phyloP scores from a whole-genome alignment of 2,888 invertebrate species.

The Latrodectus hesperus region DNA sequence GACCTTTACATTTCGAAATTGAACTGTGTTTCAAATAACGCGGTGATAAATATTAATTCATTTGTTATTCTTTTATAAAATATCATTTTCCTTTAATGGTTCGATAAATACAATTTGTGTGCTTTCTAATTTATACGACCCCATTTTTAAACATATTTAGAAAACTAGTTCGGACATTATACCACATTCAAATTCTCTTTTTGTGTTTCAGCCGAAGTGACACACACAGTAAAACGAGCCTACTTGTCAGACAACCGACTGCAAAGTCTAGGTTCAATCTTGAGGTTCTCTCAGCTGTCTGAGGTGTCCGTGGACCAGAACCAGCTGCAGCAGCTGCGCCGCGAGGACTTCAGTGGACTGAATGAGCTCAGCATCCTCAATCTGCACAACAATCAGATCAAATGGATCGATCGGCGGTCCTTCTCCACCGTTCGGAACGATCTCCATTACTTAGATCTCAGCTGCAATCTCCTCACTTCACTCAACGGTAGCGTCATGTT shows the following conservation, averaged over 20 bases:
- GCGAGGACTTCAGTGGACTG: conserved; percentile 27
- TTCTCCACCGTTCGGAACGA: conserved; percentile 29
- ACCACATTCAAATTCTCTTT: no score
- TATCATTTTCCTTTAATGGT: no score
- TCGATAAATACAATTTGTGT: no score
- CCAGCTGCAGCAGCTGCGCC: conserved; percentile 4
- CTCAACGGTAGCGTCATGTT: conserved; percentile 46
- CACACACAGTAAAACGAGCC: conserved; percentile 25
- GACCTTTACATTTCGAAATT: no score
- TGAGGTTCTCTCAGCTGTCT: conserved; percentile 45
- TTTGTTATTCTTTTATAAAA: no score
- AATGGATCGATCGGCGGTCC: conserved; percentile 11
- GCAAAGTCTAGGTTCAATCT: conserved; percentile 1
- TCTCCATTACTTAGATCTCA: conserved; percentile 44
- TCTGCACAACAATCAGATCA: conserved; percentile 30
- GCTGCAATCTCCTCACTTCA: conserved; percentile 13
- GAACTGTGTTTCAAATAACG: no score
- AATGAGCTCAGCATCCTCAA: conserved; percentile 25
- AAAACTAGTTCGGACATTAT: no score
- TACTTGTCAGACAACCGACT: conserved; percentile 40
- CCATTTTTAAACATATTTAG: no score
- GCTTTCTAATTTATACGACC: no score
- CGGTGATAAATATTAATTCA: no score
- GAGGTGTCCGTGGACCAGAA: conserved; percentile 46
- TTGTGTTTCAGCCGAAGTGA: conserved; percentile 25